Base-by-base conservation (phyloP, 2,113 vertebrate species). In the Pao palembangensis region DNA sequence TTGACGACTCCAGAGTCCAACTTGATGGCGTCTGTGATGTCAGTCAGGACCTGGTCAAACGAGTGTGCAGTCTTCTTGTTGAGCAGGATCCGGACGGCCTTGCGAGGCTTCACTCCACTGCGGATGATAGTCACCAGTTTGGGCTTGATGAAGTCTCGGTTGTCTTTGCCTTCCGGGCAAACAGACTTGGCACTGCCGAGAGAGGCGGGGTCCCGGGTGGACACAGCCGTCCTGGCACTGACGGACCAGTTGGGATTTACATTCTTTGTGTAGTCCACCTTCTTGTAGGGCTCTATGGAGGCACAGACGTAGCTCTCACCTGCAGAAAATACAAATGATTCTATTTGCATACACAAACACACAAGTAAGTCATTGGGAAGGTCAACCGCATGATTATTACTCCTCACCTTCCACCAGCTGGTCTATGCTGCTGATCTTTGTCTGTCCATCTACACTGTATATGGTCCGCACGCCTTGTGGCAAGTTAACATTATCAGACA, bases 51-150 rank as follows among this genome's bases (percentile, higher is more conserved):
- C 75, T 99, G 97, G 70, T 99, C 96, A 64, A 98, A 99, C 0
- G 95, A 97, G 79, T 99, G 96, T 1, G 96, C 96, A 0, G 96
- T 99, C 79, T 99, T 99, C 92, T 96, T 99, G 91, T 99, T 99
- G 59, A 99, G 95, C 75, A 99, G 90, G 78, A 99, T 88, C 47
- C 97, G 90, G 28, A 97, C 92, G 2, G 97, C 96, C 59, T 98
- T 99, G 34, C 96, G 92, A 4, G 97, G 97, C 73, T 98, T 98
- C 68, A 99, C 96, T 19, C 97, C 96, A 0, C 96, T 98, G 65
- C 97, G 91, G 80, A 99, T 93, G 71, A 99, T 96, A 43, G 97
- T 99, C 80, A 98, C 95, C 85, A 99, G 91, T 82, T 99, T 99
- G 74, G 97, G 97, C 46, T 88, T 92, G 61, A 98, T 98, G 90